Base-by-base conservation (phyloP, 2,888 invertebrate genomes). In the Penaeus monodon region DNA sequence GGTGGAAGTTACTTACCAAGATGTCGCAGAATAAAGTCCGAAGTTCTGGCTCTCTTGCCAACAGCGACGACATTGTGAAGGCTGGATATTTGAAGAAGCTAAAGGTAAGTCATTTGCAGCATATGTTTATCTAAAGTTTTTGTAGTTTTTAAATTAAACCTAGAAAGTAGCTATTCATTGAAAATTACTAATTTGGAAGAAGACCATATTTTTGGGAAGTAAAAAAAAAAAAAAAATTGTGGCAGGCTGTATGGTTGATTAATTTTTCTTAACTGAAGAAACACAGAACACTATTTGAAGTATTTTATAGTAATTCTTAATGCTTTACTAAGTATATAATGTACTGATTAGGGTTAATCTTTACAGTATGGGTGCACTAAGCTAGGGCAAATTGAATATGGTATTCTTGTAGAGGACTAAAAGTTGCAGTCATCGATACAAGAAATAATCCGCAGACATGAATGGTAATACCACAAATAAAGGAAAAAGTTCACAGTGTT, bases 21-120 rank as follows among this genome's bases (percentile, higher is more conserved):
- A 86, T 86, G 86, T 83, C 80, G 70, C 86, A 44, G n/a, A 82
- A 73, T 65, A 82, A 57, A 68, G 80, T 65, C n/a, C 78, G 86
- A 20, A 70, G 63, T 44, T 77, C 81, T 70, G 79, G 44, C 49
- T 44, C 57, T 80, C 49, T 63, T 44, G 63, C 65, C 64, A 84
- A 68, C 81, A 84, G 22, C 33, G 84, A 88, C 12, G 88, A 88
- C 66, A 80, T 88, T 27, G 84, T 88, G 44, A 88, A 88, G 63
- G 49, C 49, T 57, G 88, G 88, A 80, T 84, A 88, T 74, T 84
- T 88, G 10, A 88, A 84, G 81, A 88, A 88, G 63, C 84, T 88
- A 57, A 88, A 88, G 88, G 88, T 88, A 84, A 27, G 88, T 79
- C 29, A 17, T 24, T 10, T 0, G 6, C 57, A 57, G 1, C 57